Conservation (phyloP, 2,888 invertebrate genomes). For the Drosophila nr. medialis region DNA sequence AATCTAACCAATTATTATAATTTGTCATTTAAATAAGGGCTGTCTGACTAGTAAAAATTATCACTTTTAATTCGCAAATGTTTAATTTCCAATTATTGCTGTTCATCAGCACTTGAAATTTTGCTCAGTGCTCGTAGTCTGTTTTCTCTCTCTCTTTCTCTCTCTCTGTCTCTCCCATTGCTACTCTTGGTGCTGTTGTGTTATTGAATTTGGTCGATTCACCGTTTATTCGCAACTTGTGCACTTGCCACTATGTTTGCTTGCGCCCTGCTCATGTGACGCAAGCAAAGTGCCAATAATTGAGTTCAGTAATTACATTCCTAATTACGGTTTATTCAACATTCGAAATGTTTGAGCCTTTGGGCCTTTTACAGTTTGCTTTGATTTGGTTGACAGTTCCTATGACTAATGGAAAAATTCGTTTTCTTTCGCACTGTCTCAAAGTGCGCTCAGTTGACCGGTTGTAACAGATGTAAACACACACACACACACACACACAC, state of each 20-base stretch:
- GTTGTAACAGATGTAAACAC: not conserved
- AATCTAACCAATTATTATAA: not conserved
- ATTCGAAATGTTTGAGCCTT: not conserved
- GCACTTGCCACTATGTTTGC: slow-evolving; percentile 4
- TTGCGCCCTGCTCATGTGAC: slow-evolving; percentile 8
- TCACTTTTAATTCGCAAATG: not conserved
- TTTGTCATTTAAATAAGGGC: not conserved
- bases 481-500: not conserved
- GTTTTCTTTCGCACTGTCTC: slow-evolving; percentile 21
- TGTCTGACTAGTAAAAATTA: not conserved
- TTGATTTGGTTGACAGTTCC: slow-evolving; percentile 14
- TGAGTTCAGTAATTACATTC: slow-evolving; percentile 6
- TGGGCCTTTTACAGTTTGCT: slow-evolving; percentile 17
- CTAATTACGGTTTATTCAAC: slow-evolving; percentile 7
- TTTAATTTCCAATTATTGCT: not conserved
- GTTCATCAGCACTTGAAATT: not conserved
- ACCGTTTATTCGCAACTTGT: slow-evolving; percentile 15
- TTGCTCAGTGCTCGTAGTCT: not conserved
- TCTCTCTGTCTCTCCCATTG: not conserved
- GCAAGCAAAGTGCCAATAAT: not conserved
- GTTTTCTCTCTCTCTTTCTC: not conserved
- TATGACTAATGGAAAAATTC: slow-evolving; percentile 18
- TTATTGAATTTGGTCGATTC: slow-evolving; percentile 35
- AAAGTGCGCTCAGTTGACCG: slow-evolving; percentile 15
- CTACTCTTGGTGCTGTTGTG: slow-evolving; percentile 10